Evolutionary conservation across 2,888 invertebrate species (phyloP).

Genomic region (Dicyrtomina minuta): DNA sequence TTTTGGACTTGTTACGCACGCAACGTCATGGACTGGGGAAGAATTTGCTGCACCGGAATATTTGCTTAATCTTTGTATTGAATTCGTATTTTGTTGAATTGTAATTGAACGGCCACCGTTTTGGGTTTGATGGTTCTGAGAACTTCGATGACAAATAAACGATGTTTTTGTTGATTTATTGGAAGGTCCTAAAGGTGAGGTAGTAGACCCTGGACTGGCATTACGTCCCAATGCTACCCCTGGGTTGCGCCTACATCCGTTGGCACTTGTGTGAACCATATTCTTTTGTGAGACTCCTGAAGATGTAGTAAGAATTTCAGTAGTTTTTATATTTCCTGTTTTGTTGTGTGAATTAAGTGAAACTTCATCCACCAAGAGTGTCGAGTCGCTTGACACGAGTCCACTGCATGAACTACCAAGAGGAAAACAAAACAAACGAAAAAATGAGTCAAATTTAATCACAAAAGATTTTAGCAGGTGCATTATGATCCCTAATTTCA

Average conservation of each 20-base stretch:
- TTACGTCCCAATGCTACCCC: not conserved
- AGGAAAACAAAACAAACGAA: conserved; percentile 18
- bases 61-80: not conserved
- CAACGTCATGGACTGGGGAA: conserved; percentile 1
- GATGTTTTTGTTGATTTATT: not conserved
- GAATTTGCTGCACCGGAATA: not conserved
- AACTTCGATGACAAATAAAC: not conserved
- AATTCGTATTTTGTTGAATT: not conserved
- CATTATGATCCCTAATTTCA: not conserved
- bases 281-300: conserved; percentile 16
- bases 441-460: conserved; percentile 17
- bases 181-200: not conserved
- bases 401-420: conserved; percentile 22
- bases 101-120: not conserved
- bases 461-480: not conserved
- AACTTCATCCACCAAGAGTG: conserved; percentile 21
- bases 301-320: not conserved
- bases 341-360: conserved; percentile 4
- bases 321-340: not conserved
- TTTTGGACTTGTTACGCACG: too few relatives aligned
- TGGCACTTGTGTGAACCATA: conserved; percentile 19
- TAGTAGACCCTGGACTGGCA: not conserved
- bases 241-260: not conserved
- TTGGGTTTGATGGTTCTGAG: not conserved
- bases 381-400: conserved; percentile 21